Evolutionary conservation across 1,140 invertebrate genomes (phyloP), one percentile per base, ranked within the genome.

Genomic region (Conus betulinus): DNA sequence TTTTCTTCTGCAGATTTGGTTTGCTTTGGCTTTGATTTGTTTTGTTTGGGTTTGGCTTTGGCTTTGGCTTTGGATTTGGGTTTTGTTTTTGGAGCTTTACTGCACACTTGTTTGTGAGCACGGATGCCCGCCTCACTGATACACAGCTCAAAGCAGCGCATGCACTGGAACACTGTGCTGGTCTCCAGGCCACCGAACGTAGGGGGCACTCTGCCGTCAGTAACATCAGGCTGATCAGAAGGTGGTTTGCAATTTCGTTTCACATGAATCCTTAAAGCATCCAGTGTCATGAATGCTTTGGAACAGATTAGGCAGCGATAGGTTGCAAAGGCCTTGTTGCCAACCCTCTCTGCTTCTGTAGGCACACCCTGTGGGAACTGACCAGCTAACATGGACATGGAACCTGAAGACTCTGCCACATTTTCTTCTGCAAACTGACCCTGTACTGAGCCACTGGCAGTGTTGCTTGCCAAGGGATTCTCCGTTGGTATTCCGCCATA

Each of bases 301-400:
- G 88, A 81, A 39, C 90, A 90, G 81, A 90, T 90, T 39, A 90
- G 88, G 84, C 90, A 90, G 23, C 88, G 83, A 63, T 90, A 90
- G 39, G 89, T 90, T 57, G 89, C 89, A 71, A 88, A 88, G 60
- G 63, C 87, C 79, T 84, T 27, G 39, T 87, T 85, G 5, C 85
- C 88, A 5, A 84, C 39, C 25, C 87, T 89, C n/a, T 87, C 83
- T n/a, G 79, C 55, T 27, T 89, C 76, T 51, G 82, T 57, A 67
- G 88, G 88, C n/a, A 17, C 74, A 23, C 53, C 52, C 23, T 87
- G 52, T 7, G 74, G 51, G 11, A 63, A 15, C 11, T 53, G 8
- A 55, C 13, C 25, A 10, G 55, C 23, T 1, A 51, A 23, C 17
- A 84, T 63, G 57, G 82, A 53, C 52, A 60, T 15, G 15, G 57